phyloP scores from a whole-genome alignment of 2,888 invertebrate genomes.

The Clanis bilineata region DNA sequence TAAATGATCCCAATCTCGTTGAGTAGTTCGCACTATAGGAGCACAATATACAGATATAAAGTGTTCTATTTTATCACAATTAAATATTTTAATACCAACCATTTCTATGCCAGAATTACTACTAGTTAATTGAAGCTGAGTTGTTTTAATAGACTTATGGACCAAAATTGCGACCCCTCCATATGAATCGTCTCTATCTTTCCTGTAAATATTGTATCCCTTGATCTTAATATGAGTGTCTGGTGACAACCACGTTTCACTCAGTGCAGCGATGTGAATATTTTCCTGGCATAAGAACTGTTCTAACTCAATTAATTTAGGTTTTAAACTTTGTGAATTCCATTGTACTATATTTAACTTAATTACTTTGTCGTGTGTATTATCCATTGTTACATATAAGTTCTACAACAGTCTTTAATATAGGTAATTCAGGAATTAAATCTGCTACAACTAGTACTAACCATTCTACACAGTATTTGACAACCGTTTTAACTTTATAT shows the following conservation, averaged over 20 bases:
- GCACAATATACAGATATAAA: conserved; percentile 14
- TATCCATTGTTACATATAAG: not conserved
- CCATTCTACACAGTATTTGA: not conserved
- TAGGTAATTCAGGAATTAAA: not conserved
- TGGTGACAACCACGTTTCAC: conserved; percentile 33
- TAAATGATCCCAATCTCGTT: conserved; percentile 9
- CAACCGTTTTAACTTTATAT: not conserved
- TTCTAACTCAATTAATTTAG: conserved; percentile 27
- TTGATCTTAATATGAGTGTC: conserved; percentile 23
- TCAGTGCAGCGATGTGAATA: conserved; percentile 29
- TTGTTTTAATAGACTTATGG: conserved; percentile 34
- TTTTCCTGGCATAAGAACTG: conserved; percentile 14
- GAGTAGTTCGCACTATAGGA: not conserved
- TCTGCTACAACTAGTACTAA: not conserved
- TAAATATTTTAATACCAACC: conserved; percentile 3
- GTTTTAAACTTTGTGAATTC: conserved; percentile 32
- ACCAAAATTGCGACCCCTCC: conserved; percentile 33
- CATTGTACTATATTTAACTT: conserved; percentile 24
- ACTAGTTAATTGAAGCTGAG: not conserved
- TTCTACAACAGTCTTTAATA: not conserved
- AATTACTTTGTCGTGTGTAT: not conserved
- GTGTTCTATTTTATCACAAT: conserved; percentile 10
- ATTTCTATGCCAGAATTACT: not conserved
- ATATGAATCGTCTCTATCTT: conserved; percentile 29
- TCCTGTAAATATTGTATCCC: conserved; percentile 28